Conservation (phyloP, 2,888 invertebrate genomes). For the Empis livida region DNA sequence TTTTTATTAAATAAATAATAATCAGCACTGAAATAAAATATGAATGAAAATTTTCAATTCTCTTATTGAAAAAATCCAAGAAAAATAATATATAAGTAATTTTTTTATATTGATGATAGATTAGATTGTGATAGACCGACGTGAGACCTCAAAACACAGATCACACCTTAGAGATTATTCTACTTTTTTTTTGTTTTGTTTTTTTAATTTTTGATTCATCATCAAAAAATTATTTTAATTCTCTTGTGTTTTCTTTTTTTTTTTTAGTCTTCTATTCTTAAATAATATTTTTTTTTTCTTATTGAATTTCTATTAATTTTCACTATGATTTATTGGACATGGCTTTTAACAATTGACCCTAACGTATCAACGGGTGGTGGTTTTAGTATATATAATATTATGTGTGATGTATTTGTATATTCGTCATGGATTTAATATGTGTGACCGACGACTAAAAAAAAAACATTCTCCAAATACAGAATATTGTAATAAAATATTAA, state of each 20-base stretch:
- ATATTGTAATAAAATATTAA: too few species aligned
- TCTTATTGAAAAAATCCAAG: neutral
- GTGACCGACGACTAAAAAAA: too few species aligned
- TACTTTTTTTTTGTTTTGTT: neutral
- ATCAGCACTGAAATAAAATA: neutral
- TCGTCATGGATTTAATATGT: too few species aligned
- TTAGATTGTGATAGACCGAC: slow-evolving; percentile 1
- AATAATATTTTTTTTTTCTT: neutral
- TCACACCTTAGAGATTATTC: neutral
- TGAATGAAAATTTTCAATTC: neutral
- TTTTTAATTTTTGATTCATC: neutral
- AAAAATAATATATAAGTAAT: too few species aligned
- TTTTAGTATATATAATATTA: too few species aligned
- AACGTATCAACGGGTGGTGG: too few species aligned
- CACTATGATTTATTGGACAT: slow-evolving; percentile 7
- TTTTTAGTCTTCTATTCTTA: neutral
- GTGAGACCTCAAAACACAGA: slow-evolving; percentile 8
- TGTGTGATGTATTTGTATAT: too few species aligned
- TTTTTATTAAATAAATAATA: neutral
- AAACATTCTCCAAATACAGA: too few species aligned
- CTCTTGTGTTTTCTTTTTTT: neutral
- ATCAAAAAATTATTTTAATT: neutral
- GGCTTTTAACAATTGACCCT: slow-evolving; percentile 3
- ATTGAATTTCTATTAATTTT: neutral
- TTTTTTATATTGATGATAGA: neutral